A percentile compares a stretch with the other conserved stretches of the same genome.
phyloP scores from a whole-genome alignment of 2,888 invertebrate species.

The Gisinianus flammeolus region DNA sequence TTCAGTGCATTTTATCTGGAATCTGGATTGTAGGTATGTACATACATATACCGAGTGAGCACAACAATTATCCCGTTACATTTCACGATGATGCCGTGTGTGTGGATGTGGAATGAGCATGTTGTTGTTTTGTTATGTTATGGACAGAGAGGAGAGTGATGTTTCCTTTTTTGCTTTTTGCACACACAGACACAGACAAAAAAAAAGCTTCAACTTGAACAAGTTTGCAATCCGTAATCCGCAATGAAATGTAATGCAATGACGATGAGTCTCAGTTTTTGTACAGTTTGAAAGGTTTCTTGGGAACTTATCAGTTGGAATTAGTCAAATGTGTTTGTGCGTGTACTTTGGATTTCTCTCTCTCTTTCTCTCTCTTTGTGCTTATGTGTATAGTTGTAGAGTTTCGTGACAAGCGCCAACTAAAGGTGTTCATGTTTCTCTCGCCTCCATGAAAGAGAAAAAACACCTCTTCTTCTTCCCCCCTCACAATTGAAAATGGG shows the following conservation, averaged over 20 bases:
- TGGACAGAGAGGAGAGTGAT: not conserved
- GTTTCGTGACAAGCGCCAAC: conserved; percentile 26
- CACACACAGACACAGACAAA: no score
- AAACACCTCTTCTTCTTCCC: not conserved
- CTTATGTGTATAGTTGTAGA: not conserved
- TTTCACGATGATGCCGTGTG: not conserved
- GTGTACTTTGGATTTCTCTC: not conserved
- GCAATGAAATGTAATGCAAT: not conserved
- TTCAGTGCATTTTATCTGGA: no score
- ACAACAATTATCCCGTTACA: not conserved
- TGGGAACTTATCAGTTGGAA: conserved; percentile 14
- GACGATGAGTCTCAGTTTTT: not conserved
- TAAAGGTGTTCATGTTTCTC: conserved; percentile 13
- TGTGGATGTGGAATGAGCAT: not conserved
- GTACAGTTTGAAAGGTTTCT: conserved; percentile 15
- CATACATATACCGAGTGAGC: no score
- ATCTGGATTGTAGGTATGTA: no score
- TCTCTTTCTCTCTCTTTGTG: not conserved
- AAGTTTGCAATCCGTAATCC: not conserved
- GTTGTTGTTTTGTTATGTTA: not conserved
- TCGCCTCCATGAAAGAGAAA: conserved; percentile 20
- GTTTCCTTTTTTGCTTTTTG: not conserved
- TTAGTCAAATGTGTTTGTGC: not conserved
- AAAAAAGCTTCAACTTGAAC: no score
- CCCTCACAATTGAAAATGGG: no score